Evolutionary conservation across 2,797 vertebrate genomes (phyloP), one percentile per base, ranked within the genome.

Genomic region (Danio choprae): DNA sequence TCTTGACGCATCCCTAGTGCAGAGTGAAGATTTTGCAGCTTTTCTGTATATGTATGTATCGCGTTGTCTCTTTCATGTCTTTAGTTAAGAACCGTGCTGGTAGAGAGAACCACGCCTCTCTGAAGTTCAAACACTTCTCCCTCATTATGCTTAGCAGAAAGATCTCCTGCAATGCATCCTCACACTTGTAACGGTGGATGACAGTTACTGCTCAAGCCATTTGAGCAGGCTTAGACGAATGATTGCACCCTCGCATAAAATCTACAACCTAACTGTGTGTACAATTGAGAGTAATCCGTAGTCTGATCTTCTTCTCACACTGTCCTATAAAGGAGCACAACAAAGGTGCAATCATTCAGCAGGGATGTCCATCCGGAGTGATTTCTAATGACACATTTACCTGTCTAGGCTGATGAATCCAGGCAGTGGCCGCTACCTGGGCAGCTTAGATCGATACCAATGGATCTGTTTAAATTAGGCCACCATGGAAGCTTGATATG

Each of bases 61-160:
- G 29, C 3, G 29, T 29, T 62, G 50, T 46, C 58, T 73, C 58
- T 41, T 40, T 15, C 18, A 12, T 8, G 9, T 51, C n/a, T 58
- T 41, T 9, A 10, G 29, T 20, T 11, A 20, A 51, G 46, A 36
- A 65, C 1, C 6, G 38, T 36, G 75, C 41, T 16, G 40, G 43
- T 46, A 59, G 55, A 0, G n/a, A 41, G 12, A 60, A 62, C 60
- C 18, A 8, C 60, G 5, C 9, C 38, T 44, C 58, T 67, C 36
- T 80, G 63, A 73, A 65, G 75, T 77, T 82, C 43, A 80, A 71
- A 79, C 55, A 60, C 80, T 80, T 43, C 5, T 48, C 64, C 58
- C 68, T 71, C 68, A 55, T 71, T 71, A 55, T 40, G 40, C 58
- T 44, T 50, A 20, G 77, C 51, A 53, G 22, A 53, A 62, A 46